These are phyloP conservation scores for Epinephelus fuscoguttatus DNA, from an alignment of 2,113 vertebrate genomes.

Conservation along the genomic window DNA sequence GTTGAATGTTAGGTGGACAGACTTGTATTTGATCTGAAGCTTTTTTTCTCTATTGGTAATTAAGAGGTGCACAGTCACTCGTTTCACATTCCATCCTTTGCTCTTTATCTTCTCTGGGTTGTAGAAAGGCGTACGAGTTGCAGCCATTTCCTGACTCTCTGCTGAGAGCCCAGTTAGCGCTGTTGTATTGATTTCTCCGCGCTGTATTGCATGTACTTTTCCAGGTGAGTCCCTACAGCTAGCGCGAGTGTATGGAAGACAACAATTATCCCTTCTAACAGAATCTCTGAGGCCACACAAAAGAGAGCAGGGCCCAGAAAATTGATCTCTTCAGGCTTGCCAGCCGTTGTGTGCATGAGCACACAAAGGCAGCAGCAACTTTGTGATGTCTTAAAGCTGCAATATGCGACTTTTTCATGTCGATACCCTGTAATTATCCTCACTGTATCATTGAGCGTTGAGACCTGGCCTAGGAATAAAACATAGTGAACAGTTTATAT, in stretches of 20 bases:
- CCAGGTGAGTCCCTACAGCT: slow-evolving; percentile 64
- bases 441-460: neutral
- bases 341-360: slow-evolving; percentile 34
- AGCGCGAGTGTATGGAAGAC: slow-evolving; percentile 43
- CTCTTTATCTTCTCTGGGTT: slow-evolving; percentile 37
- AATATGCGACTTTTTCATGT: slow-evolving; percentile 25
- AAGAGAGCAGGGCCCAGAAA: slow-evolving; percentile 52
- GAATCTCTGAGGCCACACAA: slow-evolving; percentile 65
- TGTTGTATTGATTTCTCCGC: slow-evolving; percentile 62
- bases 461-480: neutral
- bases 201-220: slow-evolving; percentile 59
- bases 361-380: slow-evolving; percentile 31
- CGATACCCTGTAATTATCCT: slow-evolving; percentile 9
- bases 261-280: slow-evolving; percentile 71
- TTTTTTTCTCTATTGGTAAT: slow-evolving; percentile 25
- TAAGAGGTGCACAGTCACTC: slow-evolving; percentile 17
- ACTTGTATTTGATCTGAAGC: slow-evolving; percentile 21
- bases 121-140: slow-evolving; percentile 40
- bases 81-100: slow-evolving; percentile 49
- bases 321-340: slow-evolving; percentile 65
- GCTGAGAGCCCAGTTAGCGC: slow-evolving; percentile 72
- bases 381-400: slow-evolving; percentile 6
- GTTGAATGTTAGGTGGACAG: slow-evolving; percentile 2
- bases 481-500: neutral
- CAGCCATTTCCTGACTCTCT: slow-evolving; percentile 54